Evolutionary conservation across 2,113 vertebrate genomes (phyloP).

Genomic region (Ciconia maguari): DNA sequence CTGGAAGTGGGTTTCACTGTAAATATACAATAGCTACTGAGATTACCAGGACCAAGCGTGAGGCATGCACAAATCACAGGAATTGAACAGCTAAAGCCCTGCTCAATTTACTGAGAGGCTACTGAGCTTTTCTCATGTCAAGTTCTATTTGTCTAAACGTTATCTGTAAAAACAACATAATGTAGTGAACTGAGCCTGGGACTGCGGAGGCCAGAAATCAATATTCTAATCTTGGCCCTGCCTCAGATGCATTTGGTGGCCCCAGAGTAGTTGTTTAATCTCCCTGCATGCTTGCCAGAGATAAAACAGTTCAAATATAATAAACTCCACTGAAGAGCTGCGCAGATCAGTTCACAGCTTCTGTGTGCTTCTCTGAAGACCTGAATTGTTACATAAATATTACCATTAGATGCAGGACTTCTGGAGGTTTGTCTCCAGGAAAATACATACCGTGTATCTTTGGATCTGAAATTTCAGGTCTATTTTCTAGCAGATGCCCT

Average conservation of each 20-base stretch:
- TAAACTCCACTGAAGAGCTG: background rate
- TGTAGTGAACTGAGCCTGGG: conserved; percentile 18
- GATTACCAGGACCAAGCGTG: background rate
- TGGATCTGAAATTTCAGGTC: background rate
- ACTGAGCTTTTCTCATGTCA: conserved; percentile 41
- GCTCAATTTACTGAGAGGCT: conserved; percentile 39
- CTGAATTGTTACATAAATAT: background rate
- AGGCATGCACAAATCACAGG: conserved; percentile 23
- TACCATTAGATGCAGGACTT: background rate
- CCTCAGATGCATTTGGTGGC: background rate
- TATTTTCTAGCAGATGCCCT: background rate
- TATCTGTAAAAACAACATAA: conserved; percentile 54
- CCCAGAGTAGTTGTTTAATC: background rate
- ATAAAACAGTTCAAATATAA: conserved; percentile 30
- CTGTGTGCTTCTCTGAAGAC: background rate
- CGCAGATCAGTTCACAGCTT: background rate
- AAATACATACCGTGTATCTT: background rate
- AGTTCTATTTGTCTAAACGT: conserved; percentile 54
- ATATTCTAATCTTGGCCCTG: conserved; percentile 33
- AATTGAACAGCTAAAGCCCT: conserved; percentile 34
- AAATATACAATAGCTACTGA: conserved; percentile 11
- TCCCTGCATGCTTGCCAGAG: background rate
- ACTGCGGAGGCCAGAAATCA: conserved; percentile 32
- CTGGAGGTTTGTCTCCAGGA: background rate
- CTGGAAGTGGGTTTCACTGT: background rate